Conservation (phyloP, 2,888 invertebrate genomes). For the Andrena trimmerana region DNA sequence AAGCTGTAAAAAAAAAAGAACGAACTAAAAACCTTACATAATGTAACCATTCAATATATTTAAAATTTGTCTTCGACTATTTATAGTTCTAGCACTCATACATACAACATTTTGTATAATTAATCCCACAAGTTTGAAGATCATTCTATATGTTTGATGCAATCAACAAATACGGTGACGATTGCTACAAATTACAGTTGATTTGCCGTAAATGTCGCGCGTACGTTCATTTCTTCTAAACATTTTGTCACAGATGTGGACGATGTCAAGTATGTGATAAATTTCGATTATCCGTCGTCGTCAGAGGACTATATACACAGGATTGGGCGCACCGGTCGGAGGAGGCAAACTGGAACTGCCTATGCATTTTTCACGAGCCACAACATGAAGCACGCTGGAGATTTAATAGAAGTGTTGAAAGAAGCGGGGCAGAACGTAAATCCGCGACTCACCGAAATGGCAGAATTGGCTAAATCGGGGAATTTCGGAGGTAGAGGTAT, state of each 20-base stretch:
- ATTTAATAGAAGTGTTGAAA: slow-evolving; percentile 93
- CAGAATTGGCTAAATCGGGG: slow-evolving; percentile 81
- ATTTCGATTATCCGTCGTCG: slow-evolving; percentile 98
- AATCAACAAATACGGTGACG: slow-evolving; percentile 33
- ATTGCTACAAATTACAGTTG: slow-evolving; percentile 23
- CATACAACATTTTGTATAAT: slow-evolving; percentile 20
- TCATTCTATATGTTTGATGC: slow-evolving; percentile 53
- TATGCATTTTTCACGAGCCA: slow-evolving; percentile 97
- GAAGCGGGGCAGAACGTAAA: slow-evolving; percentile 96
- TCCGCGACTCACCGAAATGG: slow-evolving; percentile 94
- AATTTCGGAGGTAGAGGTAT: slow-evolving; percentile 79
- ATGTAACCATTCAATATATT: slow-evolving; percentile 31
- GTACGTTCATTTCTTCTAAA: slow-evolving; percentile 11
- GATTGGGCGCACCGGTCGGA: slow-evolving; percentile 96
- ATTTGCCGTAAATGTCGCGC: not conserved
- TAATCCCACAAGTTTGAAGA: slow-evolving; percentile 57
- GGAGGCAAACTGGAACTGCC: slow-evolving; percentile 94
- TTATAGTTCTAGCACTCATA: slow-evolving; percentile 12
- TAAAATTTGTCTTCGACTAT: slow-evolving; percentile 15
- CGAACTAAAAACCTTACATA: slow-evolving; percentile 4
- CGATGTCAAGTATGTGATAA: slow-evolving; percentile 97
- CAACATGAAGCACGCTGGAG: slow-evolving; percentile 95
- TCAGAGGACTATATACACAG: slow-evolving; percentile 98
- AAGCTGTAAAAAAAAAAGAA: not conserved
- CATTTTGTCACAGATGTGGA: slow-evolving; percentile 92